Percentiles rank a stretch among this genome's conserved stretches.
Evolutionary conservation across 2,113 vertebrate genomes (phyloP).

Genomic region (Lontra canadensis): DNA sequence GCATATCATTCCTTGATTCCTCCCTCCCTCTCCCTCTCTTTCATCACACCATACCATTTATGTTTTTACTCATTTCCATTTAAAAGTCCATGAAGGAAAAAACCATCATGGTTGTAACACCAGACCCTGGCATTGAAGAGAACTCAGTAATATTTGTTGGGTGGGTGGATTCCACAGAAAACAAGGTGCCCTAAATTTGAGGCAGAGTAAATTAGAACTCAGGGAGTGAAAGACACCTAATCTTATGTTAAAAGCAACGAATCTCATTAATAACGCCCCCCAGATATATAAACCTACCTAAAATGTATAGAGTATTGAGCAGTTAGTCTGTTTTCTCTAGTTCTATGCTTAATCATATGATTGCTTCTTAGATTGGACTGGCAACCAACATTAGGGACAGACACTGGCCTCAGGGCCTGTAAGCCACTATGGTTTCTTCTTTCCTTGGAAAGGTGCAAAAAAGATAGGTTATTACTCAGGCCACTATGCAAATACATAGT

Average conservation of each 20-base stretch:
- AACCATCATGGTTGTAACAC: not conserved
- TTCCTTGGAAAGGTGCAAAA: not conserved
- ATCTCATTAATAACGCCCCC: not conserved
- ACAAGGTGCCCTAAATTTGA: not conserved
- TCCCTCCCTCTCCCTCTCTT: fast-evolving
- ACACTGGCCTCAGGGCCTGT: fast-evolving
- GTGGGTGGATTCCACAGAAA: not conserved
- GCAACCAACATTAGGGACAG: too few relatives aligned
- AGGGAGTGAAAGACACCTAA: not conserved
- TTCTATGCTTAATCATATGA: not conserved
- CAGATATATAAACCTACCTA: not conserved
- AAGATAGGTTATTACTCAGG: not conserved
- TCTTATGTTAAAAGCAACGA: not conserved
- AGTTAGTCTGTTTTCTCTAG: not conserved
- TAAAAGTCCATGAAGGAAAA: not conserved
- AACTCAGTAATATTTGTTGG: not conserved
- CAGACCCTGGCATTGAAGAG: not conserved
- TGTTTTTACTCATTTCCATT: not conserved
- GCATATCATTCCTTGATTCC: too few relatives aligned
- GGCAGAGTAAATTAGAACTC: not conserved
- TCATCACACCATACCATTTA: not conserved
- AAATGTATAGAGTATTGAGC: not conserved
- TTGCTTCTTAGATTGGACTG: not conserved
- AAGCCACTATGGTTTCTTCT: not conserved
- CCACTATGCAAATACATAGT: not conserved